Percentiles rank a stretch among this genome's conserved stretches.
phyloP scores from a whole-genome alignment of 2,113 vertebrate genomes.

The Pseudopodoces humilis region DNA sequence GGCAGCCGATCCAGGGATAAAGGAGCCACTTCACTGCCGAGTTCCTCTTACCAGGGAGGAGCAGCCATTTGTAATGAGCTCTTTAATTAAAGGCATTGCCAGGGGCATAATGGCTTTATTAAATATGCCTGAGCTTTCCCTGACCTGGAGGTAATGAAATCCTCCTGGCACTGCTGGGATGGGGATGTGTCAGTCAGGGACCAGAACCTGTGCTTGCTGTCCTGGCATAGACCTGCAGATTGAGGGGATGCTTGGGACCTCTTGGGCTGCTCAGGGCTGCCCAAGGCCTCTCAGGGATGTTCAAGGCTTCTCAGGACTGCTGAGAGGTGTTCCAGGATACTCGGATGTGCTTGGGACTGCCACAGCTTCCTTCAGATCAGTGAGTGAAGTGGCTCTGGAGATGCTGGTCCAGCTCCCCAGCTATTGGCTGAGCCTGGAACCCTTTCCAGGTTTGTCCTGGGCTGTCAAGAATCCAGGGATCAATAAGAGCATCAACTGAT shows the following conservation, averaged over 20 bases:
- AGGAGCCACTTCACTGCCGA: accelerated
- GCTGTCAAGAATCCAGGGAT: background rate
- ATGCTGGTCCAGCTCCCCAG: background rate
- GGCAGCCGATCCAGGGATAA: accelerated
- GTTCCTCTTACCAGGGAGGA: background rate
- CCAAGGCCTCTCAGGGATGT: too few species aligned
- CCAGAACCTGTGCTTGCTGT: background rate
- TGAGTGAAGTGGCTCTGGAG: background rate
- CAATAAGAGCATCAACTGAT: background rate
- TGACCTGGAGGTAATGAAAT: background rate
- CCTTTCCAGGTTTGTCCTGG: background rate
- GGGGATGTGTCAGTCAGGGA: background rate
- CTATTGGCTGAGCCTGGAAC: background rate
- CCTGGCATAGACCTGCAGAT: accelerated
- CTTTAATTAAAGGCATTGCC: conserved; percentile 44
- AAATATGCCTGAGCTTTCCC: conserved; percentile 23
- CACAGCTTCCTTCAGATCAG: background rate
- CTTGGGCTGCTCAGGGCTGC: background rate
- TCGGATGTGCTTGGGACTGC: background rate
- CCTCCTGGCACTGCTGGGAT: background rate
- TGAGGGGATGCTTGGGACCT: background rate
- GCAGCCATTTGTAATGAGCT: background rate
- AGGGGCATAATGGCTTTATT: background rate
- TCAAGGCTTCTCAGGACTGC: background rate
- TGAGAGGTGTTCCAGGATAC: background rate